Conservation (phyloP, 2,888 invertebrate genomes). For the Thyatira batis region DNA sequence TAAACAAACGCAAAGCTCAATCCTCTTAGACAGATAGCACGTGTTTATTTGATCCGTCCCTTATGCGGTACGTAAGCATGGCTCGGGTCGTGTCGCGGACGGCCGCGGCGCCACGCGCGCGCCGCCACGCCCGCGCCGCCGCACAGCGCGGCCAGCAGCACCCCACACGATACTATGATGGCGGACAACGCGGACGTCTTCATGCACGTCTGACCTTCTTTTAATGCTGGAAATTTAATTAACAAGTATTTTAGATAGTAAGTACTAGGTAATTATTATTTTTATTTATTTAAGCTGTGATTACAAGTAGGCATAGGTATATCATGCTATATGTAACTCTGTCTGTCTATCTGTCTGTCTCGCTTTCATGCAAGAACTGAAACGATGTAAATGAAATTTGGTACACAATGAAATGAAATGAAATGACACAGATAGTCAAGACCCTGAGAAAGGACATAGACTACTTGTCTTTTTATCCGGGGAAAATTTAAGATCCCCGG, state of each 20-base stretch:
- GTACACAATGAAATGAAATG: too few relatives aligned
- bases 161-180: constrained; percentile 85
- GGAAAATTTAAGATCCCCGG: too few relatives aligned
- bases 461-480: too few relatives aligned
- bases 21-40: neutral
- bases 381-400: too few relatives aligned
- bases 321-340: too few relatives aligned
- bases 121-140: constrained; percentile 89
- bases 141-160: constrained; percentile 87
- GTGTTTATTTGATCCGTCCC: constrained; percentile 82
- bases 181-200: constrained; percentile 85
- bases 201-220: constrained; percentile 84
- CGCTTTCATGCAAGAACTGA: too few relatives aligned
- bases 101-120: constrained; percentile 61
- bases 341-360: too few relatives aligned
- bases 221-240: constrained; percentile 38
- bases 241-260: neutral
- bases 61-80: constrained; percentile 84
- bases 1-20: neutral
- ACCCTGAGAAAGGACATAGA: too few relatives aligned
- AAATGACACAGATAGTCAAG: too few relatives aligned
- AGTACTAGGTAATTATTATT: too few relatives aligned
- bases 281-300: too few relatives aligned
- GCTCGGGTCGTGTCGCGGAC: constrained; percentile 67
- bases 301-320: too few relatives aligned